Evolutionary conservation across 2,888 invertebrate species (phyloP).

Genomic region (Scrobipalpa costella): DNA sequence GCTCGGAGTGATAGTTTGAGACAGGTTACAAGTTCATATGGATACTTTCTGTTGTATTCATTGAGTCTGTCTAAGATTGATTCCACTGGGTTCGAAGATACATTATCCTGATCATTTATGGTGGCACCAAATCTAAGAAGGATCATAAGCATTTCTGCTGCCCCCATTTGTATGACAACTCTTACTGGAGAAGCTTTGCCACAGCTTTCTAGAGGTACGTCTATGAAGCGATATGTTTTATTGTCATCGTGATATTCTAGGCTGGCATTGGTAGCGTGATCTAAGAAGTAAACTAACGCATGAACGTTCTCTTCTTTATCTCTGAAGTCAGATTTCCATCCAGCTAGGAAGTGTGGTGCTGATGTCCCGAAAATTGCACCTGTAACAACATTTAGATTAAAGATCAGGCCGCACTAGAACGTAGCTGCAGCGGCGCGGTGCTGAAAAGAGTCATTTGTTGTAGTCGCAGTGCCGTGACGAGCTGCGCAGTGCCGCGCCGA

Average conservation of each 20-base stretch:
- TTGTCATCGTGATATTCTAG: constrained; percentile 77
- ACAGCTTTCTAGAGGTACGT: constrained; percentile 91
- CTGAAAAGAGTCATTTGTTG: too few relatives aligned
- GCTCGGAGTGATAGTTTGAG: constrained; percentile 85
- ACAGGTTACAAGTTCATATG: constrained; percentile 86
- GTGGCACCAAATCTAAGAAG: constrained; percentile 87
- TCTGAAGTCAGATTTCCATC: constrained; percentile 93
- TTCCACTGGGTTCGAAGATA: constrained; percentile 83
- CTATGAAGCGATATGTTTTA: constrained; percentile 83
- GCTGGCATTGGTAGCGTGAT: constrained; percentile 86
- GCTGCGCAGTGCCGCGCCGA: too few relatives aligned
- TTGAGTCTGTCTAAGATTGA: constrained; percentile 84
- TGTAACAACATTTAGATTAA: constrained; percentile 68
- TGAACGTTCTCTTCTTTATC: constrained; percentile 89
- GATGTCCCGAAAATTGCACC: constrained; percentile 91
- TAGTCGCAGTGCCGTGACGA: too few relatives aligned
- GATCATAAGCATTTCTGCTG: constrained; percentile 88
- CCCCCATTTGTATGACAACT: constrained; percentile 87
- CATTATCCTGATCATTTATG: constrained; percentile 76
- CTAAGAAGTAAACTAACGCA: constrained; percentile 88
- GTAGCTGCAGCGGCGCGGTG: too few relatives aligned
- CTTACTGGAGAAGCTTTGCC: constrained; percentile 87
- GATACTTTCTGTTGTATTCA: constrained; percentile 83
- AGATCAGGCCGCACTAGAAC: too few relatives aligned
- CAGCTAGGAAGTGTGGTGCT: constrained; percentile 90